These are phyloP conservation scores for Aphelocoma coerulescens DNA, from an alignment of 2,113 vertebrate species.

Conservation along the genomic window DNA sequence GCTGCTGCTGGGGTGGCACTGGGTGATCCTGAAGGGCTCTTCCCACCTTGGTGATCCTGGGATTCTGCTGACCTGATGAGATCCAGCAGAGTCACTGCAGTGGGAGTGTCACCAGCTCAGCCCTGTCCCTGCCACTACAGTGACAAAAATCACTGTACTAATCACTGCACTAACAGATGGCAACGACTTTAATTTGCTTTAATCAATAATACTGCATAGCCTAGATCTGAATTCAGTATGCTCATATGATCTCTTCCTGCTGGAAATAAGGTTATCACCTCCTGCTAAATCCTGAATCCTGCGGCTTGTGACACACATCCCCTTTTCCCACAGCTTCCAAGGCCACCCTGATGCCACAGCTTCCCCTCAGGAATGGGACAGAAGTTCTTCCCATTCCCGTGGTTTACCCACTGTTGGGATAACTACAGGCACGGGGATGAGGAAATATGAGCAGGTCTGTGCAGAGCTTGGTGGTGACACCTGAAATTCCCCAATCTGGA, in stretches of 20 bases:
- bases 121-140: neutral
- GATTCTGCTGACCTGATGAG: neutral
- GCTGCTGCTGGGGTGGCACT: neutral
- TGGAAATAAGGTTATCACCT: neutral
- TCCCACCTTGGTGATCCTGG: neutral
- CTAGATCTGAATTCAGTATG: neutral
- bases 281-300: neutral
- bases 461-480: neutral
- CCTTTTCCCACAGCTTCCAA: neutral
- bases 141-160: neutral
- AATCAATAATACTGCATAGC: neutral
- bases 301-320: neutral
- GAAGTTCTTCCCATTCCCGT: neutral
- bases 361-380: neutral
- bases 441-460: neutral
- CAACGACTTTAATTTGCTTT: neutral
- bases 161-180: neutral
- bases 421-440: neutral
- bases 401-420: neutral
- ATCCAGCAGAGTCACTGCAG: neutral
- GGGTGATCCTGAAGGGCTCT: fast-evolving
- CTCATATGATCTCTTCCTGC: neutral
- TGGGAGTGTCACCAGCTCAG: neutral
- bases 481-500: neutral
- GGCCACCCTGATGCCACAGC: neutral